Conservation (phyloP, 2,888 invertebrate genomes). For the Eulithis prunata region DNA sequence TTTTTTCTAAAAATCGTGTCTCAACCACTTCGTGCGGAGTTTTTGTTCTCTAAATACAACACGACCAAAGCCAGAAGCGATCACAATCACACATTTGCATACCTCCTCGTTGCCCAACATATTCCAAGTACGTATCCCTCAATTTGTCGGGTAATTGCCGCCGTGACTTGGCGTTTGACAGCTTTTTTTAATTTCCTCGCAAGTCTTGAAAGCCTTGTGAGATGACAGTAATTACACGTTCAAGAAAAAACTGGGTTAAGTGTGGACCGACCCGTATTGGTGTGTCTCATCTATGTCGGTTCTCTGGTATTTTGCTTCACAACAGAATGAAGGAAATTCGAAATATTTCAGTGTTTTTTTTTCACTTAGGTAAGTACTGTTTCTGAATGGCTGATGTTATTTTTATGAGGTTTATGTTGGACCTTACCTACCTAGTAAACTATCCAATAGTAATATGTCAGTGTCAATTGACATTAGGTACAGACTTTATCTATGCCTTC, state of each 20-base stretch:
- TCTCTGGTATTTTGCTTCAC: background rate
- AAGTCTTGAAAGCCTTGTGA: constrained; percentile 43
- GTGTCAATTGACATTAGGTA: too few relatives aligned
- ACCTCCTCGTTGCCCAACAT: constrained; percentile 24
- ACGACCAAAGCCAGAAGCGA: background rate
- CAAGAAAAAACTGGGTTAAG: constrained; percentile 44
- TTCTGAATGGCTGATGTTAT: too few relatives aligned
- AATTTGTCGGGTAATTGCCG: constrained; percentile 55
- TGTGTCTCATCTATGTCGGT: constrained; percentile 27
- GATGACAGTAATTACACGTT: constrained; percentile 51
- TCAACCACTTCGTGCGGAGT: too few relatives aligned
- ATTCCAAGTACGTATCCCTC: constrained; percentile 41
- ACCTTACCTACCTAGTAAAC: too few relatives aligned
- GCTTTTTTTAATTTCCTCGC: constrained; percentile 51
- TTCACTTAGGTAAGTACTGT: too few relatives aligned
- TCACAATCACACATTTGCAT: constrained; percentile 14
- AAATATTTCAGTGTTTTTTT: too few relatives aligned
- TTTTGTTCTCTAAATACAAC: background rate
- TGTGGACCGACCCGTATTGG: constrained; percentile 36
- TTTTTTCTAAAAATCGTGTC: too few relatives aligned
- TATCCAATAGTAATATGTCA: too few relatives aligned
- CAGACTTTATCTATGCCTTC: too few relatives aligned
- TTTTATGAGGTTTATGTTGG: too few relatives aligned
- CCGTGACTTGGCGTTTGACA: constrained; percentile 52
- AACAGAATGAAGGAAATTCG: too few relatives aligned